Conservation (phyloP, 1,140 invertebrate species). For the Drosophila micromelanica region DNA sequence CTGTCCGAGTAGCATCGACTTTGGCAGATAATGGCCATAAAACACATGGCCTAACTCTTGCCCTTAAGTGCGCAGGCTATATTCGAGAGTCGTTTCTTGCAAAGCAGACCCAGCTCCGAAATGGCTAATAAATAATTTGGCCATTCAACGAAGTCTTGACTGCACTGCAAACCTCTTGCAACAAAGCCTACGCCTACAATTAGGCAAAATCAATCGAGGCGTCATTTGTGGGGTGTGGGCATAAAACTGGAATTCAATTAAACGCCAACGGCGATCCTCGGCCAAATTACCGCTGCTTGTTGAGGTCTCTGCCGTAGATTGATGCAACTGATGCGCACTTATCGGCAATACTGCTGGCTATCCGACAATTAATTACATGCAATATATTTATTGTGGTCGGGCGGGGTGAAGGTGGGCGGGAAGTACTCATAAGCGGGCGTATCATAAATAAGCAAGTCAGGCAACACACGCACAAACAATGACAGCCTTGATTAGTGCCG, state of each 20-base stretch:
- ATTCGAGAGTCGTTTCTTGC: background rate
- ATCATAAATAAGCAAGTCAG: constrained; percentile 63
- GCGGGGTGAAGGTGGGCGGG: background rate
- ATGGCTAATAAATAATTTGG: constrained; percentile 39
- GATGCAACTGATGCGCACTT: constrained; percentile 45
- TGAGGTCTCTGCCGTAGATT: constrained; percentile 9
- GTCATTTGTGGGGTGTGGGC: background rate
- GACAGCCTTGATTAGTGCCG: constrained; percentile 55
- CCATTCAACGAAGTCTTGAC: constrained; percentile 38
- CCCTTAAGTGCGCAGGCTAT: constrained; percentile 1
- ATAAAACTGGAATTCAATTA: constrained; percentile 47
- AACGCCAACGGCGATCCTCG: constrained; percentile 25
- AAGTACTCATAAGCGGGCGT: constrained; percentile 31
- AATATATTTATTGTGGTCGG: constrained; percentile 52
- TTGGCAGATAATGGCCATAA: constrained; percentile 51
- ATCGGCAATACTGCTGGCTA: constrained; percentile 34
- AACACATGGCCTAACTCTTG: constrained; percentile 48
- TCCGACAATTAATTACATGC: constrained; percentile 75
- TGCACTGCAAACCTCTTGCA: constrained; percentile 23
- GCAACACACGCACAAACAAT: constrained; percentile 50
- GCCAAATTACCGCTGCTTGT: constrained; percentile 52
- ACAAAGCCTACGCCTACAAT: constrained; percentile 28
- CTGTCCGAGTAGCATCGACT: background rate
- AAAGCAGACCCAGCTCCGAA: constrained; percentile 14
- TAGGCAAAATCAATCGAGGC: constrained; percentile 30